Evolutionary conservation across 2,113 vertebrate genomes (phyloP).

Genomic region (Poeciliopsis retropinna): DNA sequence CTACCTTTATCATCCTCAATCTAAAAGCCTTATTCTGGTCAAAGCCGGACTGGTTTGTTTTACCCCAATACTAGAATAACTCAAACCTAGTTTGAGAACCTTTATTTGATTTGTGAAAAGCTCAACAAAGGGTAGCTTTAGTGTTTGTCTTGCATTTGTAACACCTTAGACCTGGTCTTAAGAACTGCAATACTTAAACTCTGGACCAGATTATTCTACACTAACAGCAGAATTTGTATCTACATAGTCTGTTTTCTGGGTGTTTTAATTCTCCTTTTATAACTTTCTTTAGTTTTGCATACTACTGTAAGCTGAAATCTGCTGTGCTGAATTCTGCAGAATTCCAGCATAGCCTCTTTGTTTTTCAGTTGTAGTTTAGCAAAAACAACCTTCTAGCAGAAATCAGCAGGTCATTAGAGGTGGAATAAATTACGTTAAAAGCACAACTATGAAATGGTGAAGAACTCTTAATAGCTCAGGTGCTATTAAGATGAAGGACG

Average conservation of each 20-base stretch:
- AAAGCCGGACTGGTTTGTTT: no score
- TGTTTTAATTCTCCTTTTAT: not conserved
- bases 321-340: not conserved
- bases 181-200: no score
- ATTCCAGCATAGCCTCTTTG: not conserved
- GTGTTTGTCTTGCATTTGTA: no score
- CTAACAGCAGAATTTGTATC: not conserved
- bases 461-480: constrained; percentile 27
- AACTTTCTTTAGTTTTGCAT: not conserved
- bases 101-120: no score
- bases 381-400: constrained; percentile 2
- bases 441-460: constrained; percentile 27
- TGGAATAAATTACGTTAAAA: constrained; percentile 18
- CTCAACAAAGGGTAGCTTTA: no score
- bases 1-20: no score
- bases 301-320: not conserved
- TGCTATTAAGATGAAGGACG: constrained; percentile 35
- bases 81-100: no score
- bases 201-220: no score
- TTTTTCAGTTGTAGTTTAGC: not conserved
- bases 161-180: no score
- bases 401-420: constrained; percentile 18
- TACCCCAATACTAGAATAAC: no score
- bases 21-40: no score
- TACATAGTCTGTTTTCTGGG: not conserved